Percentiles rank a stretch among this genome's conserved stretches.
phyloP scores from a whole-genome alignment of 2,797 vertebrate genomes.

The Phrynocephalus guinanensis region DNA sequence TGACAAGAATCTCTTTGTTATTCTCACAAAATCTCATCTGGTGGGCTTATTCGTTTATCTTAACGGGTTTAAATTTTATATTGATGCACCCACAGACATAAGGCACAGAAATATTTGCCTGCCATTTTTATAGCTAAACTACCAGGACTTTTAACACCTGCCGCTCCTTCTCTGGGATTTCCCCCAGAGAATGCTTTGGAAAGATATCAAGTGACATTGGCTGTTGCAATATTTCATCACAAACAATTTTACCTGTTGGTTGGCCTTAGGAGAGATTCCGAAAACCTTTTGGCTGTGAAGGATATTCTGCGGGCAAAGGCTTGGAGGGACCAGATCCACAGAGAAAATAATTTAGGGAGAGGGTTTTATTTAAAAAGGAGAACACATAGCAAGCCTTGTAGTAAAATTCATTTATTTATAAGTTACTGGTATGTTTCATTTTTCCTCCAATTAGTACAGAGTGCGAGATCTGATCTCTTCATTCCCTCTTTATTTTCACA shows the following conservation, averaged over 20 bases:
- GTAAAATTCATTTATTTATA: neutral
- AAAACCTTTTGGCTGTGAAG: neutral
- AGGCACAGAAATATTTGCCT: neutral
- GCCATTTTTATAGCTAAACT: neutral
- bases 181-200: fast-evolving
- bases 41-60: conserved; percentile 30
- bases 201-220: neutral
- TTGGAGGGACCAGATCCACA: neutral
- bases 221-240: conserved; percentile 47
- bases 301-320: fast-evolving
- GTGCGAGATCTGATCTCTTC: no score
- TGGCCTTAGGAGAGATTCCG: neutral
- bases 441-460: neutral
- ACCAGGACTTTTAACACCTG: neutral
- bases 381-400: neutral
- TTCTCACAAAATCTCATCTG: neutral
- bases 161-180: neutral
- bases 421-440: neutral
- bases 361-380: neutral
- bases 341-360: neutral
- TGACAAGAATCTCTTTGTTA: neutral
- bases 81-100: neutral
- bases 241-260: conserved; percentile 21
- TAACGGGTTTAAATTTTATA: neutral
- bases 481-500: neutral